These are phyloP conservation scores for Protodeltote pygarga DNA, from an alignment of 2,888 invertebrate species.

Conservation along the genomic window DNA sequence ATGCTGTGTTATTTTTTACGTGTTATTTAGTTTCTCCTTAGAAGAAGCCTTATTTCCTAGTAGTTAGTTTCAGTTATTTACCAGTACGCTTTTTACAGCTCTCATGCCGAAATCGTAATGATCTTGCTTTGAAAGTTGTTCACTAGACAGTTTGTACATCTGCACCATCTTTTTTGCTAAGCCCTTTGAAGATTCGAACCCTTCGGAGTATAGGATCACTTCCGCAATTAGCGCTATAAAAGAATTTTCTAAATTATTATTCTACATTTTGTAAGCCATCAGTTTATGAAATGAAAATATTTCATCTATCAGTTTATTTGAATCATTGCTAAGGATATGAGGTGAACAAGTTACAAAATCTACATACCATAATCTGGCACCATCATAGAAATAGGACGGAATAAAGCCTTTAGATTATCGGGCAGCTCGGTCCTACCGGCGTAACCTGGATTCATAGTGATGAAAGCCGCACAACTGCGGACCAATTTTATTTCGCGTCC, in stretches of 20 bases:
- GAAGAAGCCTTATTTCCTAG: too few species aligned
- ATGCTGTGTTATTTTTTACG: too few species aligned
- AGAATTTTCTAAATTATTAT: too few species aligned
- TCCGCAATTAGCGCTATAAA: constrained; percentile 93
- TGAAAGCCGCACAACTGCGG: constrained; percentile 93
- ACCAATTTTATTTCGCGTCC: constrained; percentile 95
- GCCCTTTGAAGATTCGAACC: constrained; percentile 95
- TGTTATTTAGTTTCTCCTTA: too few species aligned
- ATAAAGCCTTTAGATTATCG: constrained; percentile 95
- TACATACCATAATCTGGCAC: constrained; percentile 94
- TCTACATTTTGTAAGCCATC: too few species aligned
- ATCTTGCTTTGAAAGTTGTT: constrained; percentile 96
- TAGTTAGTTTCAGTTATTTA: constrained; percentile 46
- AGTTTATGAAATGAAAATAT: too few species aligned
- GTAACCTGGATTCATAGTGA: constrained; percentile 97
- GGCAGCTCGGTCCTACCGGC: constrained; percentile 96
- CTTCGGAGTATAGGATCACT: constrained; percentile 97
- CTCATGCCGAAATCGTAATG: constrained; percentile 98
- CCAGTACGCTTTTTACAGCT: constrained; percentile 96
- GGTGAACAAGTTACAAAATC: too few species aligned
- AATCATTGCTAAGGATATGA: too few species aligned
- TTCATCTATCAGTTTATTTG: too few species aligned
- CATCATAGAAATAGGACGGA: constrained; percentile 96
- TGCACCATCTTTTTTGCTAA: constrained; percentile 97
- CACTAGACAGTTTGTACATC: constrained; percentile 96